These are phyloP conservation scores for Sebastolobus alascanus DNA, from an alignment of 2,797 vertebrate genomes.

Conservation along the genomic window DNA sequence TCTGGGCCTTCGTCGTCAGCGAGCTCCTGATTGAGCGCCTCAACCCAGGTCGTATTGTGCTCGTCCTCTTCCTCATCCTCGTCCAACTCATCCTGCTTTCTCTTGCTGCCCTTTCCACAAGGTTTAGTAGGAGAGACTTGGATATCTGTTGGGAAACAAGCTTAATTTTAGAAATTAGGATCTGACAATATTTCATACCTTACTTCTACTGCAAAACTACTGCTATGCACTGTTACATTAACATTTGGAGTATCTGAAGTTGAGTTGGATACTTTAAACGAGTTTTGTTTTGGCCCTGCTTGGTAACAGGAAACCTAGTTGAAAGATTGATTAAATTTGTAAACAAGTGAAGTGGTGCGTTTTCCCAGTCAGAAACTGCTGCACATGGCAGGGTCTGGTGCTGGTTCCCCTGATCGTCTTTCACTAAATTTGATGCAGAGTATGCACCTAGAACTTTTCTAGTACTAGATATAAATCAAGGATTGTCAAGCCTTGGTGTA, in stretches of 20 bases:
- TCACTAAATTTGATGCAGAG: not conserved
- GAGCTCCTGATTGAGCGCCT: slow-evolving; percentile 80
- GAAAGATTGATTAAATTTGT: not conserved
- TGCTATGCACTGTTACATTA: not conserved
- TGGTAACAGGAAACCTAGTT: not conserved
- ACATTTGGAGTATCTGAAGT: too few species aligned
- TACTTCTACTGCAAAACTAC: too few species aligned
- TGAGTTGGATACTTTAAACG: too few species aligned
- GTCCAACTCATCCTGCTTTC: slow-evolving; percentile 87
- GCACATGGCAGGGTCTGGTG: not conserved
- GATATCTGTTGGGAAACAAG: slow-evolving; percentile 77
- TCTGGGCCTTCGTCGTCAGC: slow-evolving; percentile 72
- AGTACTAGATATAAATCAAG: not conserved
- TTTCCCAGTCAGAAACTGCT: not conserved
- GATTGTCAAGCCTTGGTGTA: not conserved
- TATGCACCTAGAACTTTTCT: too few species aligned
- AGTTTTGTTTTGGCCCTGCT: not conserved
- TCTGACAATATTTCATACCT: too few species aligned
- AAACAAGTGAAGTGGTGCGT: too few species aligned
- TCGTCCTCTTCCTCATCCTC: slow-evolving; percentile 82
- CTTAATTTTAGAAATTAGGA: not conserved
- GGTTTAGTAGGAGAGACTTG: slow-evolving; percentile 80
- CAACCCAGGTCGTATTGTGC: slow-evolving; percentile 82
- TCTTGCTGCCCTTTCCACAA: slow-evolving; percentile 85
- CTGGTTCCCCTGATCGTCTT: not conserved